A percentile compares a stretch with the other conserved stretches of the same genome.
Evolutionary conservation across 2,113 vertebrate genomes (phyloP).

Genomic region (Calidris pygmaea): DNA sequence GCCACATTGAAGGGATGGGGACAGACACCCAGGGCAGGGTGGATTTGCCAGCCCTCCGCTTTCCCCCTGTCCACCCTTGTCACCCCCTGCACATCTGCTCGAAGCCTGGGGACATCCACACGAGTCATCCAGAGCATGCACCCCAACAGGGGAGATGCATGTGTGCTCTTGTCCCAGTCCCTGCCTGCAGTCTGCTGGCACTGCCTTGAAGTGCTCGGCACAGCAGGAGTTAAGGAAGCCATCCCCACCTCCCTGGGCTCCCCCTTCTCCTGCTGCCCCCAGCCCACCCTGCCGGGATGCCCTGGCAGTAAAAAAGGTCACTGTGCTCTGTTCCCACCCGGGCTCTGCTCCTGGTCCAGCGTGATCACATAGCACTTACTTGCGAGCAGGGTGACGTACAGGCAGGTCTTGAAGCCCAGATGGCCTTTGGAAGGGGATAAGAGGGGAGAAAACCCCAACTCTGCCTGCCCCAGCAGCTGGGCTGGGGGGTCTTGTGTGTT

Average conservation of each 20-base stretch:
- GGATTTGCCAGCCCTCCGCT: accelerated
- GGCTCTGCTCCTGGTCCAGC: not conserved
- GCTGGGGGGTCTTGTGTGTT: not conserved
- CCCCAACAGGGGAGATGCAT: not conserved
- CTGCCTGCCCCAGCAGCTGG: not conserved
- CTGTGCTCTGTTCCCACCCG: not conserved
- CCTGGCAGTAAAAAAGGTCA: not conserved
- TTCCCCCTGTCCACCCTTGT: not conserved
- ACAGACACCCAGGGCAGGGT: not conserved
- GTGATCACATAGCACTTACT: not conserved
- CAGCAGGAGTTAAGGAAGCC: not conserved
- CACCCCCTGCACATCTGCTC: not conserved
- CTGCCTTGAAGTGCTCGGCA: not conserved
- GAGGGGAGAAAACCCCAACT: not conserved
- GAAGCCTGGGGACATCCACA: not conserved
- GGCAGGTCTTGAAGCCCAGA: not conserved
- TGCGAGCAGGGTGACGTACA: not conserved
- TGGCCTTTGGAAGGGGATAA: not conserved
- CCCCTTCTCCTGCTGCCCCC: not conserved
- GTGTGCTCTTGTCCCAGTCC: not conserved
- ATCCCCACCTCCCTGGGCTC: accelerated
- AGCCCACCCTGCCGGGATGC: not conserved
- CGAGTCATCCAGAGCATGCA: accelerated
- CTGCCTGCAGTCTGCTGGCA: not conserved
- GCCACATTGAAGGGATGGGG: not conserved